A percentile compares a stretch with the other conserved stretches of the same genome.
These are phyloP conservation scores for Botia kubotai DNA, from an alignment of 2,797 vertebrate genomes.

Conservation along the genomic window DNA sequence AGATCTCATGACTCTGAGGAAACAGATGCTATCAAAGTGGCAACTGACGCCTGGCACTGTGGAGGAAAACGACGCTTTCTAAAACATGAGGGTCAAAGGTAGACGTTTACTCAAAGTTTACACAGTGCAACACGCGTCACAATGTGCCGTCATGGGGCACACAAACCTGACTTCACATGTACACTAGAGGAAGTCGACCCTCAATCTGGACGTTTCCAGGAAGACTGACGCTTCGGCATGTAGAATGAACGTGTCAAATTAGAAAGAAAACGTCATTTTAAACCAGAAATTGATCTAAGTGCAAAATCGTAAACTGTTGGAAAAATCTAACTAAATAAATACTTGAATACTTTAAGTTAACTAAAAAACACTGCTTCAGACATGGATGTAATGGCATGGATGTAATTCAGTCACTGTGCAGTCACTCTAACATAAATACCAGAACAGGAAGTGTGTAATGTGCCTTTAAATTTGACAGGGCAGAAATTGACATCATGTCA, in stretches of 20 bases:
- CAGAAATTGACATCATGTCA: background rate
- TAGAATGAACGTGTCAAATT: background rate
- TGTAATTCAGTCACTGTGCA: too few species aligned
- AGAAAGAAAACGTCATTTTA: background rate
- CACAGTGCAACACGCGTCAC: constrained; percentile 26
- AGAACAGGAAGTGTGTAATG: constrained; percentile 6
- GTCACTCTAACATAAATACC: background rate
- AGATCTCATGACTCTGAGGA: constrained; percentile 9
- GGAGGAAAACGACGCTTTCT: background rate
- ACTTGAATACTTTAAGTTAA: too few species aligned
- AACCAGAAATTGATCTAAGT: background rate
- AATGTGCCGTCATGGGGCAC: constrained; percentile 7
- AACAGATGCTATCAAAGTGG: constrained; percentile 19
- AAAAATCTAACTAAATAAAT: too few species aligned
- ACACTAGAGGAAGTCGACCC: constrained; percentile 16
- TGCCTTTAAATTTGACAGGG: background rate
- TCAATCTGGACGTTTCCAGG: background rate
- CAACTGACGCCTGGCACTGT: background rate
- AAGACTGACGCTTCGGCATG: background rate
- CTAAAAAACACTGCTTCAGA: background rate
- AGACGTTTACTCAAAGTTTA: constrained; percentile 32
- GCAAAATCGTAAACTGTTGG: too few species aligned
- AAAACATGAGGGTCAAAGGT: constrained; percentile 33
- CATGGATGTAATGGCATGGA: too few species aligned
- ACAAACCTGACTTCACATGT: constrained; percentile 38